These are phyloP conservation scores for Drosophila willistoni DNA, from an alignment of 1,140 invertebrate species.

Conservation along the genomic window DNA sequence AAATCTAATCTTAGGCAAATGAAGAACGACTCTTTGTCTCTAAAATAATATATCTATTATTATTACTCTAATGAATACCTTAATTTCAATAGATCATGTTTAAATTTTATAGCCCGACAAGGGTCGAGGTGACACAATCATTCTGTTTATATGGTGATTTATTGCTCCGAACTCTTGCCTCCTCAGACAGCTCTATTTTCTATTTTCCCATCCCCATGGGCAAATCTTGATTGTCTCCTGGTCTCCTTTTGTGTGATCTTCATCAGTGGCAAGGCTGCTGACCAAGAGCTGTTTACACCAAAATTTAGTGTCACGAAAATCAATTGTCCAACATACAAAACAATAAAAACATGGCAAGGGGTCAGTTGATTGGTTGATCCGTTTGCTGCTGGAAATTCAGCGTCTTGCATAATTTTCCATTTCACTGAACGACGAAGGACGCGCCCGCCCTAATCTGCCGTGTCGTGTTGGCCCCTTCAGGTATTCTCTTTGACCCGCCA, in stretches of 20 bases:
- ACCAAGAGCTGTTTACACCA: slow-evolving; percentile 71
- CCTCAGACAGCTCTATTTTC: not conserved
- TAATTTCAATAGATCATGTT: no score
- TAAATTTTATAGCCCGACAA: not conserved
- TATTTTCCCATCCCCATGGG: not conserved
- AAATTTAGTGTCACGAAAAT: slow-evolving; percentile 71
- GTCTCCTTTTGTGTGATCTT: slow-evolving; percentile 6
- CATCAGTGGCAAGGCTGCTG: slow-evolving; percentile 42
- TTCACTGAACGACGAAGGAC: slow-evolving; percentile 43
- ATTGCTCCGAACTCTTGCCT: not conserved
- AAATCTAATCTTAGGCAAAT: no score
- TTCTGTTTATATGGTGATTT: slow-evolving; percentile 1
- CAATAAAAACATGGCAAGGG: slow-evolving; percentile 66
- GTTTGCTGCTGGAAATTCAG: not conserved
- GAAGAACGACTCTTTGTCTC: no score
- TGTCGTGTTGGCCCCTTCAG: not conserved
- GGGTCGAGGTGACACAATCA: not conserved
- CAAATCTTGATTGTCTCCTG: not conserved
- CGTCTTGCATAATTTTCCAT: slow-evolving; percentile 68
- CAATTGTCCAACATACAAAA: slow-evolving; percentile 67
- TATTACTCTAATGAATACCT: not conserved
- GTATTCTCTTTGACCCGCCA: slow-evolving; percentile 31
- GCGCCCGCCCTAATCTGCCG: not conserved
- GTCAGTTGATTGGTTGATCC: slow-evolving; percentile 34
- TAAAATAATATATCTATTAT: no score